Evolutionary conservation across 1,140 invertebrate genomes (phyloP), one percentile per base, ranked within the genome.

Genomic region (Ostrea denselamellosa): DNA sequence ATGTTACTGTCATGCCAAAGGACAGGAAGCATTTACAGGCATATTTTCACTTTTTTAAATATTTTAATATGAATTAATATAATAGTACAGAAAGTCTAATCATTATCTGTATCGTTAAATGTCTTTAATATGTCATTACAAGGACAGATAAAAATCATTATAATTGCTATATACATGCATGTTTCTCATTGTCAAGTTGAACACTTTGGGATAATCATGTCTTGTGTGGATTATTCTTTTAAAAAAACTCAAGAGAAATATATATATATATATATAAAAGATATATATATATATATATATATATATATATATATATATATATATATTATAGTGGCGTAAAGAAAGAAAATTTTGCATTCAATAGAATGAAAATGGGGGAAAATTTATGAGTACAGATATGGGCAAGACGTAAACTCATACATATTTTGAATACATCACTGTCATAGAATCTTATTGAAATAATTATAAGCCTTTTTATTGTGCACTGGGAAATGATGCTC

Each of bases 111-210:
- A n/a, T 62, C 7, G 19, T 62, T 2, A 62, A 62, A 62, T 62
- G 19, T 62, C 56, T 62, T n/a, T 62, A 19, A n/a, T 62, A 62
- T 62, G n/a, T n/a, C 17, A 62, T 62, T 17, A 62, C 17, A 62
- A 62, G 56, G 17, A 62, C 17, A 62, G n/a, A 62, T 19, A 62
- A 19, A 44, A 62, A n/a, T 62, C 17, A 62, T 19, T 62, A 17
- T 62, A 62, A 62, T 62, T 62, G 56, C 56, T n/a, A 62, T 62
- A 62, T 62, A n/a, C 56, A 62, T 62, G 56, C 56, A 62, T 62
- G 56, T 62, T 62, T 17, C 19, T 19, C 7, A 19, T 62, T 62
- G 34, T 62, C 56, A 62, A 19, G 17, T 17, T 19, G 17, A 17
- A 62, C 17, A 62, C 56, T 62, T 62, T 62, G 14, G 56, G 14